Evolutionary conservation across 2,888 invertebrate genomes (phyloP).

Genomic region (Callyntrura guangdongensis): DNA sequence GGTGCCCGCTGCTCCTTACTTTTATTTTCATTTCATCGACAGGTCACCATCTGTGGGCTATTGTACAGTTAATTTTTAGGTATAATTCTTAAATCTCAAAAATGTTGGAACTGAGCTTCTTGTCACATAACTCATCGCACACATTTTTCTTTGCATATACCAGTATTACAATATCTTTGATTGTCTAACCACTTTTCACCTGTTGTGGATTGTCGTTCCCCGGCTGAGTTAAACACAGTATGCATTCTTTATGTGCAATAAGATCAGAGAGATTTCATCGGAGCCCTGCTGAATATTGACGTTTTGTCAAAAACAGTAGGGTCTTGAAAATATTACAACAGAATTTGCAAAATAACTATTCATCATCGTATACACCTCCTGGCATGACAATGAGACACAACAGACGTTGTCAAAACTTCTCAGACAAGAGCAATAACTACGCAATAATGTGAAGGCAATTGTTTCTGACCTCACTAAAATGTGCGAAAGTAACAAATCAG

Average conservation of each 20-base stretch:
- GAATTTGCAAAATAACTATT: not conserved
- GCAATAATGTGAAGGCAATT: too few relatives aligned
- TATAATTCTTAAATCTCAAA: conserved; percentile 42
- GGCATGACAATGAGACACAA: not conserved
- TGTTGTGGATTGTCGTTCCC: not conserved
- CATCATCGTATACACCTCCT: not conserved
- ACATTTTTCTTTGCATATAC: conserved; percentile 33
- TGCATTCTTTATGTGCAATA: conserved; percentile 53
- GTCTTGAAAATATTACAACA: conserved; percentile 45
- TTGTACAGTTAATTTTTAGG: conserved; percentile 24
- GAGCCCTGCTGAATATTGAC: conserved; percentile 73
- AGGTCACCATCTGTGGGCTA: conserved; percentile 61
- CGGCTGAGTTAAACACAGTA: conserved; percentile 49
- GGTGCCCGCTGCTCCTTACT: conserved; percentile 17
- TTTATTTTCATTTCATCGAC: conserved; percentile 76
- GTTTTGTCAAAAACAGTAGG: conserved; percentile 72
- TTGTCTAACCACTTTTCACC: conserved; percentile 26
- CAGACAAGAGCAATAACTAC: too few relatives aligned
- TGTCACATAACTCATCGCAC: conserved; percentile 74
- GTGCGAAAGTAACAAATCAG: too few relatives aligned
- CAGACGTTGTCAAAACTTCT: too few relatives aligned
- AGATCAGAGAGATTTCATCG: conserved; percentile 73
- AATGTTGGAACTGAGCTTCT: conserved; percentile 22
- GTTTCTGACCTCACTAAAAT: too few relatives aligned
- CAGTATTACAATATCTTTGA: not conserved